Evolutionary conservation across 2,888 invertebrate genomes (phyloP), one percentile per base, ranked within the genome.

Genomic region (Mactromeris polynyma): DNA sequence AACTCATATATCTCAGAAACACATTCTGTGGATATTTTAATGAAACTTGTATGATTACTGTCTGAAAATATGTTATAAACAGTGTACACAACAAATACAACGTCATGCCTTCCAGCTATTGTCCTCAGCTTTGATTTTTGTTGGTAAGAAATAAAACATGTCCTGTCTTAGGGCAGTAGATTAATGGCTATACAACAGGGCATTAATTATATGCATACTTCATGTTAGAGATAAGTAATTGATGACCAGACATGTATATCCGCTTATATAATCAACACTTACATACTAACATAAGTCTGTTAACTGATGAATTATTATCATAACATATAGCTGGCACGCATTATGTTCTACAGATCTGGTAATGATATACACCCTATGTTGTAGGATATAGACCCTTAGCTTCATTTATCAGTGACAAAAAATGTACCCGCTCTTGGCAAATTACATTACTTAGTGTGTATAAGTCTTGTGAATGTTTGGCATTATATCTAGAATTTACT

Each of bases 151-250:
- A 33, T 26, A 51, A 21, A n/a, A 26, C 40, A 64, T 31, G 81
- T 69, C 82, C 64, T 64, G 38, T n/a, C 58, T n/a, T 64, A 40
- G 54, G 26, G 38, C 58, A 26, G 0, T 31, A 54, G 14, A 38
- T 69, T 82, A 82, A 46, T 83, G 79, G 79, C 40, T 36, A 77
- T 51, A 17, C n/a, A 79, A 11, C 26, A 38, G 85, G 85, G 85
- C 33, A 85, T 51, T 85, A 79, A 85, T 85, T 79, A 79, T 85
- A 54, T 33, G 58, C 85, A 79, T 64, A 79, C 40, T 36, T 85
- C 26, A 54, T 69, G 40, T 54, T 38, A 36, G 73, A 77, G 83
- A 83, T 36, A 31, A 77, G 73, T 83, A 83, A 83, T 83, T 83
- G 69, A 46, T 83, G 83, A 73, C 73, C 77, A 83, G 83, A 83